These are phyloP conservation scores for Neoscelio sp. DNA, from an alignment of 2,888 invertebrate genomes.

Conservation along the genomic window DNA sequence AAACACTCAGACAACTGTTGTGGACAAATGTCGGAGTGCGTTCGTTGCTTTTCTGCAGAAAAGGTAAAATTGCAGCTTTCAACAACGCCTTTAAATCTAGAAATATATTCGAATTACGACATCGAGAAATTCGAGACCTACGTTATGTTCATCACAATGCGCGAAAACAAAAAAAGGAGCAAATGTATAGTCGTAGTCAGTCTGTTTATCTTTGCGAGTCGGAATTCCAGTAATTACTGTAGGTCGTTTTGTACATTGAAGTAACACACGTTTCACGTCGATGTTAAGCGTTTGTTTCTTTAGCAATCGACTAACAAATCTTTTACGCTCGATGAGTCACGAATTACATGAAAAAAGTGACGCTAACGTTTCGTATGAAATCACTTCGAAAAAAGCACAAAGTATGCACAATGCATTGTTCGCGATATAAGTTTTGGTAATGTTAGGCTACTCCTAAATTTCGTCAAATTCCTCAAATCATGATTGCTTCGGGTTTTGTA, in stretches of 20 bases:
- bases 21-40: background rate
- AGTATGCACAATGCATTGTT: conserved; percentile 24
- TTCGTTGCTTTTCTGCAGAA: conserved; percentile 50
- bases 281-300: conserved; percentile 37
- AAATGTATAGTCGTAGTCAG: conserved; percentile 53
- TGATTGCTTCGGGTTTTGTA: background rate
- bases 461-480: conserved; percentile 41
- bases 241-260: conserved; percentile 41
- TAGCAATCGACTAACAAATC: conserved; percentile 19
- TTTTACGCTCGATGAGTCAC: conserved; percentile 12
- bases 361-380: background rate
- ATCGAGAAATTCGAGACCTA: conserved; percentile 63
- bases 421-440: conserved; percentile 24
- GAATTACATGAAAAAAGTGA: conserved; percentile 2
- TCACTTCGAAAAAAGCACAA: background rate
- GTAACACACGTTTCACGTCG: conserved; percentile 31
- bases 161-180: conserved; percentile 46
- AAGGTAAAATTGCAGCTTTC: conserved; percentile 16
- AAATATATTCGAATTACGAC: conserved; percentile 50
- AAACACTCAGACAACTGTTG: background rate
- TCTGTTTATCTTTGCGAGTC: conserved; percentile 54
- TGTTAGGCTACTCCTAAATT: conserved; percentile 22
- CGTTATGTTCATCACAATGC: conserved; percentile 42
- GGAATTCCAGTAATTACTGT: conserved; percentile 33
- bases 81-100: conserved; percentile 21